These are phyloP conservation scores for Micropterix aruncella DNA, from an alignment of 2,888 invertebrate genomes.

Conservation along the genomic window DNA sequence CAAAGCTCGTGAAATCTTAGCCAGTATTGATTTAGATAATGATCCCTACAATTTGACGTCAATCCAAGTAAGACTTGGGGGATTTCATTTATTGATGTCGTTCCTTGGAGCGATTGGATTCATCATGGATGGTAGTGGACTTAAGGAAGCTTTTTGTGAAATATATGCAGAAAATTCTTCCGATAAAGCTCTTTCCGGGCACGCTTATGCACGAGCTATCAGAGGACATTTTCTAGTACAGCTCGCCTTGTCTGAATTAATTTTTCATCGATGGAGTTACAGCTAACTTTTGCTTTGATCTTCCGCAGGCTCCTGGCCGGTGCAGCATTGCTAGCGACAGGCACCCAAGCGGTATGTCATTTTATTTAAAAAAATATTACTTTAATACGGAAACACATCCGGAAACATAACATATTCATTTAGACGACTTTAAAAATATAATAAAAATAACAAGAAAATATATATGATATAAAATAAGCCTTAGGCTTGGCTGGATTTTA, in stretches of 20 bases:
- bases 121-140: constrained; percentile 17
- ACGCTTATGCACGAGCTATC: constrained; percentile 16
- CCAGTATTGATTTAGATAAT: constrained; percentile 12
- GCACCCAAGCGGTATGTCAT: constrained; percentile 36
- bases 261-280: constrained; percentile 11
- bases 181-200: constrained; percentile 16
- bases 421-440: too few species aligned
- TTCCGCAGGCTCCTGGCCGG: constrained; percentile 34
- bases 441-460: too few species aligned
- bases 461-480: too few species aligned
- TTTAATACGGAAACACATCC: too few species aligned
- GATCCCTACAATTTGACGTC: constrained; percentile 9
- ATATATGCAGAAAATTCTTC: constrained; percentile 13
- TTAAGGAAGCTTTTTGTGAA: constrained; percentile 7
- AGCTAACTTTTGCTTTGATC: constrained; percentile 12
- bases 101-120: constrained; percentile 16
- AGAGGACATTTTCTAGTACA: constrained; percentile 14
- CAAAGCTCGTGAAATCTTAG: constrained; percentile 16
- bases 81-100: constrained; percentile 18
- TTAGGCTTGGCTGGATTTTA: too few species aligned
- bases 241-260: constrained; percentile 13
- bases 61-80: constrained; percentile 15
- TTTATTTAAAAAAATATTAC: too few species aligned
- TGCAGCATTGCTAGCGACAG: constrained; percentile 28
- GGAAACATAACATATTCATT: too few species aligned